Base-by-base conservation (phyloP, 2,113 vertebrate species). In the Phainopepla nitens region DNA sequence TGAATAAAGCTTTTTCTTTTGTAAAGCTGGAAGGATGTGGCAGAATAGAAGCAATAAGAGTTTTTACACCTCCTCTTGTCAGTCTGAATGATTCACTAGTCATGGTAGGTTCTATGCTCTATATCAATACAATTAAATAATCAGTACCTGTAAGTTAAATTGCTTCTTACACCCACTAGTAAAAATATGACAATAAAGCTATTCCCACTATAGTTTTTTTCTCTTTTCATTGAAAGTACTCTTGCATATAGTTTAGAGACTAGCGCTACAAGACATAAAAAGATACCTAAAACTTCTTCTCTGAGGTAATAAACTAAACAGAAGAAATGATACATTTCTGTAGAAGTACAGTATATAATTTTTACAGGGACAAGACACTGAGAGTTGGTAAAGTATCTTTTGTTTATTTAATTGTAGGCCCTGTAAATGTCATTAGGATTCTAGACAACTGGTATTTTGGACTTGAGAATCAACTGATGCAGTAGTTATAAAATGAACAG, bases 61-160 rank as follows among this genome's bases (percentile, higher is more conserved):
- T 87, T 96, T 96, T 95, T 93, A 98, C 91, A 97, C 94, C 98
- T 98, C 96, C 96, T 98, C 96, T 96, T 98, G 98, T 97, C 98
- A 98, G 81, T 97, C 94, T 96, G 77, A 94, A 96, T 98, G 98
- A 98, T 96, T 98, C 97, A 98, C 72, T 90, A 97, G 93, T 97
- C 93, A 91, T 95, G 92, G 97, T 90, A 98, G 97, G 97, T 93
- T 97, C 93, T 62, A 64, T 97, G 96, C 97, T 94, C 96, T 95
- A 14, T 98, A 97, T 97, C 98, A 98, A 98, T 98, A 97, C 97
- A 97, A 98, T 98, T 98, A 97, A 96, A 98, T 98, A 98, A 98
- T 98, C 98, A 98, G 98, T 97, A 97, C 97, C 97, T 98, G 97
- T 98, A 98, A 97, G 96, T 98, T 97, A 98, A 98, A 98, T 98